Evolutionary conservation across 2,888 invertebrate genomes (phyloP), one percentile per base, ranked within the genome.

Genomic region (Trachelus tabidus): DNA sequence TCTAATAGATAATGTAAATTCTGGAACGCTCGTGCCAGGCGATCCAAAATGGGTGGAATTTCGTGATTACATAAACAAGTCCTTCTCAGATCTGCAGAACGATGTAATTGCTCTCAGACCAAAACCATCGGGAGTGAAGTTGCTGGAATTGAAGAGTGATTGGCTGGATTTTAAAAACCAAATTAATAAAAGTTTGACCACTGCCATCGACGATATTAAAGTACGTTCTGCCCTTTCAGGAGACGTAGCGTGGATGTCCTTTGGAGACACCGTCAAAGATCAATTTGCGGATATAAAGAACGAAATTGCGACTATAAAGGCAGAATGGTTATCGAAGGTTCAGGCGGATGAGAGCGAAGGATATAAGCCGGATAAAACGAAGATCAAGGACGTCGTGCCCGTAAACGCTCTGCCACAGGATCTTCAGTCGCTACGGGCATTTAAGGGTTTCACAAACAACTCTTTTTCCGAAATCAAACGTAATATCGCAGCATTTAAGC

Each of bases 271-370:
- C 11, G 79, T 82, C 9, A 81, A 79, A 34, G 77, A 80, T 75
- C 79, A 84, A 69, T 87, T 88, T 73, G 83, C 83, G 2, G 71
- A 80, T 34, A 69, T 87, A 33, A 84, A 81, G 71, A 74, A 81
- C 1, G 80, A 85, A 34, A 80, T 88, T 23, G 77, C 69, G 4
- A 56, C 69, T 2, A 80, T 81, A 12, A 86, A 81, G 74, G 68
- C 78, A 34, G 37, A 35, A 74, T 34, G 71, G 71, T 71, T 71
- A 71, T 71, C 34, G 71, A 34, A 31, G 71, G 34, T 71, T 31
- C 71, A 34, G 15, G 31, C 71, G 12, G 34, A 31, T 6, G 6
- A 12, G 31, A 71, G 71, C 31, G 31, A 71, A 31, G 56, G 56
- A 56, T 56, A 56, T 56, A 56, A 56, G 56, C 23, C 56, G 23